phyloP scores from a whole-genome alignment of 1,140 invertebrate species.

The Cepaea nemoralis region DNA sequence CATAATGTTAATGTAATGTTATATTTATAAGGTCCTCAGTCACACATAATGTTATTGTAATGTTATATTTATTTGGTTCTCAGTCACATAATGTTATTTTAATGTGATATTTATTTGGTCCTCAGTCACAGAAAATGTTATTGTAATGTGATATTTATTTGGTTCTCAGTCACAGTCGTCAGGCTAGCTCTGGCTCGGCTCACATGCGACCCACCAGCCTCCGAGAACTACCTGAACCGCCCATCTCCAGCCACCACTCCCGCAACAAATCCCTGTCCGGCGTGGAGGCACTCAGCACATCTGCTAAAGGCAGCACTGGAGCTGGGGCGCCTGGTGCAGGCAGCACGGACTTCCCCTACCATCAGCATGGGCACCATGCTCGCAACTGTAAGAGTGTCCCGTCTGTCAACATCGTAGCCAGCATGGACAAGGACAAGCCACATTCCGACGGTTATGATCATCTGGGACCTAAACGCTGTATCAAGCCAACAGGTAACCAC shows the following conservation, averaged over 20 bases:
- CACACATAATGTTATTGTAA: too few species aligned
- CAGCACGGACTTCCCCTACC: background rate
- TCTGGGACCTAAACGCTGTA: slow-evolving; percentile 35
- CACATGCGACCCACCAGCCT: slow-evolving; percentile 51
- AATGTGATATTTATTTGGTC: too few species aligned
- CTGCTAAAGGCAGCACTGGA: background rate
- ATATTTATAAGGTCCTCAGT: too few species aligned
- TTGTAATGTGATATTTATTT: slow-evolving; percentile 13
- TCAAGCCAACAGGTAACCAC: slow-evolving; percentile 35
- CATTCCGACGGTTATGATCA: slow-evolving; percentile 56
- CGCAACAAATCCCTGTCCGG: slow-evolving; percentile 38
- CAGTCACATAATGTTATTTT: too few species aligned
- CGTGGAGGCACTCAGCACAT: background rate
- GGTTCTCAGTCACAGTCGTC: slow-evolving; percentile 42
- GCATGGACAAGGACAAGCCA: slow-evolving; percentile 19
- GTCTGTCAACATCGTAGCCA: background rate
- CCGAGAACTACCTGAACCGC: slow-evolving; percentile 52
- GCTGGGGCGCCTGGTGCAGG: slow-evolving; percentile 25
- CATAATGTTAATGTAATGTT: too few species aligned
- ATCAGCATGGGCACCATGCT: background rate
- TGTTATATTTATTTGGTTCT: too few species aligned
- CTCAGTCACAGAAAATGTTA: too few species aligned
- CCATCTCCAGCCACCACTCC: slow-evolving; percentile 38
- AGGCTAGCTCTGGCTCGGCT: slow-evolving; percentile 43
- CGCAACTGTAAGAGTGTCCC: background rate